Base-by-base conservation (phyloP, 2,888 invertebrate species). In the Lepeophtheirus nordmannii region DNA sequence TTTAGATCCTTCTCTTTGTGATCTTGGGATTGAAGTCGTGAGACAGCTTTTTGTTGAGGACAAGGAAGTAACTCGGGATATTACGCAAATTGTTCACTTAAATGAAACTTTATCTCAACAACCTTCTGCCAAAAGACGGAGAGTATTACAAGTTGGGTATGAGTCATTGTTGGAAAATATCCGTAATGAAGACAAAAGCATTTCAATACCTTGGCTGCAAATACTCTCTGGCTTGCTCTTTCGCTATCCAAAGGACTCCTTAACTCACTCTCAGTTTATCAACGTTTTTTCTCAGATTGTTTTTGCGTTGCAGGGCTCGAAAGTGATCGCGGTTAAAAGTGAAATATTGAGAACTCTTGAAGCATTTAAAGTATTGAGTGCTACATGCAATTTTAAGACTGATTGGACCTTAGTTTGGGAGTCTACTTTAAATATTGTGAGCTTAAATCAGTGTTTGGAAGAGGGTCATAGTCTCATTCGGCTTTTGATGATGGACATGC, bases 381-480 rank as follows among this genome's bases (percentile, higher is more conserved):
- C 14, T 17, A n/a, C 17, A 17, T n/a, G n/a, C 17, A 17, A 17
- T n/a, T 46, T n/a, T 17, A 46, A 46, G 53, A 17, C 53, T 14
- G 53, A 46, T 46, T 46, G 53, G 53, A 46, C 3, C 53, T n/a
- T 17, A 17, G 53, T 60, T 10, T 60, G 60, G 60, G 60, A 60
- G 38, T 60, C 10, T n/a, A 30, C 60, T 17, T 14, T 60, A 17
- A 60, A 30, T 60, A 76, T 76, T 46, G 72, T 79, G 57, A 78
- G 77, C 38, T 72, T 77, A 69, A 78, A 77, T 70, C 77, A 78
- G 67, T 76, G 76, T 65, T 76, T 77, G 68, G 71, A 74, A 66
- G 70, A 71, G 58, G 76, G 76, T 0, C 80, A 80, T 71, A 71
- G 71, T 37, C 72, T 80, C 10, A 70, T 79, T 1, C 76, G 77